Evolutionary conservation across 2,113 vertebrate genomes (phyloP).

Genomic region (Peucedramus taeniatus): DNA sequence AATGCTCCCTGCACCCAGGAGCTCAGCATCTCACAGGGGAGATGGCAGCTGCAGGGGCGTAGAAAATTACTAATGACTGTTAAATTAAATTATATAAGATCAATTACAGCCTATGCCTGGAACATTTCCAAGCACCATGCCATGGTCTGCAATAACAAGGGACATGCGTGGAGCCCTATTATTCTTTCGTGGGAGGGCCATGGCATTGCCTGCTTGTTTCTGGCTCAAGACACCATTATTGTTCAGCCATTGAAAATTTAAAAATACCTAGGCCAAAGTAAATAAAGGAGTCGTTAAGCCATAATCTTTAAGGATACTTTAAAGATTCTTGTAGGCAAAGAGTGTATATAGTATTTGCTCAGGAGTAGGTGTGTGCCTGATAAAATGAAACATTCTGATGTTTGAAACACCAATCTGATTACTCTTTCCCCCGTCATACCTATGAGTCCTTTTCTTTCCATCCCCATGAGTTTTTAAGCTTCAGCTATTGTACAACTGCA

Average conservation of each 20-base stretch:
- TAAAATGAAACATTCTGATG: background rate
- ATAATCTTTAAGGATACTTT: slow-evolving; percentile 52
- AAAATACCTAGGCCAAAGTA: slow-evolving; percentile 41
- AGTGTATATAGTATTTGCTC: slow-evolving; percentile 48
- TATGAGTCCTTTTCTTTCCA: slow-evolving; percentile 3
- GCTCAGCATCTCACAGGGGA: background rate
- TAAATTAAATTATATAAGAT: slow-evolving; percentile 28
- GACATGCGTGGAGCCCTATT: background rate
- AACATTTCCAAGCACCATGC: background rate
- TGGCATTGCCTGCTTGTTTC: background rate
- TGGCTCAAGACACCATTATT: background rate
- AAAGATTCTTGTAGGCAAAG: background rate
- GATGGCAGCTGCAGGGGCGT: background rate
- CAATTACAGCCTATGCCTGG: background rate
- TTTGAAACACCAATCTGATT: slow-evolving; percentile 18
- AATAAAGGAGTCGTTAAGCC: slow-evolving; percentile 37
- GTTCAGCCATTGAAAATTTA: background rate
- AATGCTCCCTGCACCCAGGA: background rate
- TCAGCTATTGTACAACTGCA: background rate
- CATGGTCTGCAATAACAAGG: background rate
- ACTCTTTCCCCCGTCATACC: background rate
- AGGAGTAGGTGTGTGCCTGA: slow-evolving; percentile 12
- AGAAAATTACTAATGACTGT: slow-evolving; percentile 5
- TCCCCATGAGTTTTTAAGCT: background rate
- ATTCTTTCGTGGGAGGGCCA: background rate